These are phyloP conservation scores for Thecocarcelia acutangulata DNA, from an alignment of 2,888 invertebrate species.

Conservation along the genomic window DNA sequence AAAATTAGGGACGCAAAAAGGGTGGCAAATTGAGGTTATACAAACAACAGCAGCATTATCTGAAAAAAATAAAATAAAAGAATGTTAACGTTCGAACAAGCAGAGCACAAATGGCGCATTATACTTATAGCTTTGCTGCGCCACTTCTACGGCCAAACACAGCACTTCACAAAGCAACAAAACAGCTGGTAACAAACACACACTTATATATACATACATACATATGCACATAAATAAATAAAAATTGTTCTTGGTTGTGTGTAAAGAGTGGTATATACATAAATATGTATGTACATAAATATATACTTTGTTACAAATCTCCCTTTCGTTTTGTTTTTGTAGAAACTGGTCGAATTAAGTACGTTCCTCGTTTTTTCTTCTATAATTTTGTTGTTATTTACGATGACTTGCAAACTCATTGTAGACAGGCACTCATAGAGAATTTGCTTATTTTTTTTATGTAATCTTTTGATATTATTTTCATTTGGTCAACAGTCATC, in stretches of 20 bases:
- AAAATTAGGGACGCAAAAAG: conserved; percentile 28
- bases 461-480: conserved; percentile 40
- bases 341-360: conserved; percentile 36
- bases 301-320: conserved; percentile 52
- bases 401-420: conserved; percentile 64
- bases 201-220: conserved; percentile 16
- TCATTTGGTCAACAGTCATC: conserved; percentile 26
- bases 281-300: background rate
- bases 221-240: background rate
- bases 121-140: conserved; percentile 54
- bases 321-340: conserved; percentile 64
- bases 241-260: background rate
- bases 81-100: conserved; percentile 67
- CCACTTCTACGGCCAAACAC: conserved; percentile 22
- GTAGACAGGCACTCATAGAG: conserved; percentile 62
- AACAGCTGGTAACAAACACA: conserved; percentile 1
- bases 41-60: conserved; percentile 48
- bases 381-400: conserved; percentile 30
- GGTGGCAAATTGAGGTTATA: conserved; percentile 63
- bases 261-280: background rate
- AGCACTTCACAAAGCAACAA: conserved; percentile 20
- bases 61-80: conserved; percentile 25
- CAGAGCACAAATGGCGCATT: conserved; percentile 66
- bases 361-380: conserved; percentile 43
- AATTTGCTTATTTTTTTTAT: conserved; percentile 57